phyloP scores from a whole-genome alignment of 2,888 invertebrate species.

The Drosophila hamatofila region DNA sequence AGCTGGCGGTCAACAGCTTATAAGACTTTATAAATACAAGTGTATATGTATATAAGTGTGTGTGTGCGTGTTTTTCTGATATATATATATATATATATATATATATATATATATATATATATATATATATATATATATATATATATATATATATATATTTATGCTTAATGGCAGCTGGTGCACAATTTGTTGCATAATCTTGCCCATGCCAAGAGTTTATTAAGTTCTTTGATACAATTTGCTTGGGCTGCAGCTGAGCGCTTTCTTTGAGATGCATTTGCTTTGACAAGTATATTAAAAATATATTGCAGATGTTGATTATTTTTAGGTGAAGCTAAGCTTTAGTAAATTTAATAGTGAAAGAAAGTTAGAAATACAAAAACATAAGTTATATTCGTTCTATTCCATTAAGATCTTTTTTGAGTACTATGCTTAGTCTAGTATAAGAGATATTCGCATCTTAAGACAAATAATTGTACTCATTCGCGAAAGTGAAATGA shows the following conservation, averaged over 20 bases:
- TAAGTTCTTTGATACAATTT: neutral
- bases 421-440: no score
- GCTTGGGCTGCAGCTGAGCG: neutral
- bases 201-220: neutral
- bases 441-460: no score
- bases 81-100: neutral
- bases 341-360: neutral
- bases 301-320: neutral
- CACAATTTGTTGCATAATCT: constrained; percentile 15
- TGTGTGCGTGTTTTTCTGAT: neutral
- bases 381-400: no score
- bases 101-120: constrained; percentile 5
- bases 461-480: no score
- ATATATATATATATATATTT: neutral
- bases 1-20: constrained; percentile 37
- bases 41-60: neutral
- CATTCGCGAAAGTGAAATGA: no score
- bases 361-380: no score
- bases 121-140: no score
- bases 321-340: neutral
- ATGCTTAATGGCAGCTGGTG: neutral
- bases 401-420: no score
- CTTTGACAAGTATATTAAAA: neutral
- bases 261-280: neutral
- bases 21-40: constrained; percentile 19